A percentile compares a stretch with the other conserved stretches of the same genome.
Conservation (phyloP, 2,797 vertebrate genomes). For the Anolis apletophallus region DNA sequence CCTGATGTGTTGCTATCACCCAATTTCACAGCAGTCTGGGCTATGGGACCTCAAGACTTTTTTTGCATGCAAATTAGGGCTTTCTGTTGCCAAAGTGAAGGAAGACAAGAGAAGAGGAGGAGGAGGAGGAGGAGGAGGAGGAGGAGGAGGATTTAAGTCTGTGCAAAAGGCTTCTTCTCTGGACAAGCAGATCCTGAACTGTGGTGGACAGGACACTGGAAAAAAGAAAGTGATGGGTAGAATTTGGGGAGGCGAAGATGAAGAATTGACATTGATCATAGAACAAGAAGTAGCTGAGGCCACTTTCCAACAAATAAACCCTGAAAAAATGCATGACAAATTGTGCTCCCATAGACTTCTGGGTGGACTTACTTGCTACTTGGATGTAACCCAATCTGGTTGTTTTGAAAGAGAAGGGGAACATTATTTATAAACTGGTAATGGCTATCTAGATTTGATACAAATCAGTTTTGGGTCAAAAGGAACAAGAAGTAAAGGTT, state of each 20-base stretch:
- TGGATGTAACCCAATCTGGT: too few species aligned
- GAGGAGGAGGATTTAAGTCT: constrained; percentile 20
- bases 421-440: too few species aligned
- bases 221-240: background rate
- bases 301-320: too few species aligned
- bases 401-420: too few species aligned
- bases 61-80: constrained; percentile 46
- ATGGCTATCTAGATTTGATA: too few species aligned
- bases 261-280: constrained; percentile 18
- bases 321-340: too few species aligned
- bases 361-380: too few species aligned
- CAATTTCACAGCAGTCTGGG: constrained; percentile 61
- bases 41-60: constrained; percentile 35
- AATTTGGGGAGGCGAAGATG: background rate
- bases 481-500: background rate
- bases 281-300: too few species aligned
- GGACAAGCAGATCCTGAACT: background rate
- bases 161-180: constrained; percentile 20
- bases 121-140: background rate
- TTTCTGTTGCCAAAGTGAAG: constrained; percentile 2
- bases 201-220: accelerated
- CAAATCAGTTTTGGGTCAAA: background rate
- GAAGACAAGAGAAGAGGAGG: constrained; percentile 9
- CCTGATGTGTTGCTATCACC: constrained; percentile 43
- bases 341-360: too few species aligned